Percentiles rank a stretch among this genome's conserved stretches.
These are phyloP conservation scores for Autographa gamma DNA, from an alignment of 2,888 invertebrate species.

Conservation along the genomic window DNA sequence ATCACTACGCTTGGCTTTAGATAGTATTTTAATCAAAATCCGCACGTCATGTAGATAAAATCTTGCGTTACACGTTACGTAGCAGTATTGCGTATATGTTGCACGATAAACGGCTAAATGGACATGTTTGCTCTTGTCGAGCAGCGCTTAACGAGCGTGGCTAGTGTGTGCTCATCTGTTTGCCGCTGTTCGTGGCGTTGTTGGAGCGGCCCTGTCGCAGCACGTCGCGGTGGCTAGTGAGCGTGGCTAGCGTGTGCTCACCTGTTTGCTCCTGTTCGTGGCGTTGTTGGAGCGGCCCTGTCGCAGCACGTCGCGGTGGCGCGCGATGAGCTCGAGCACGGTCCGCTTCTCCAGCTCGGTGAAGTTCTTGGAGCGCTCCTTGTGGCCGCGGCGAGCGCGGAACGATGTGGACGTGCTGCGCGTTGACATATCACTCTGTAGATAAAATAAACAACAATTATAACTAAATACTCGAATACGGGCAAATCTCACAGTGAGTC, in stretches of 20 bases:
- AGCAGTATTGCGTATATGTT: too few relatives aligned
- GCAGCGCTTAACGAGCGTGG: slow-evolving; percentile 39
- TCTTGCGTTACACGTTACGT: too few relatives aligned
- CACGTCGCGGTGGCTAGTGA: slow-evolving; percentile 67
- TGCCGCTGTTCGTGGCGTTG: slow-evolving; percentile 87
- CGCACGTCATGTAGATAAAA: too few relatives aligned
- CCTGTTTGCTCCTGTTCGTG: slow-evolving; percentile 73
- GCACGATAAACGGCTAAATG: too few relatives aligned
- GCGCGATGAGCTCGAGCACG: slow-evolving; percentile 85
- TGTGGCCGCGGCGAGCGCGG: slow-evolving; percentile 86
- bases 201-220: slow-evolving; percentile 87
- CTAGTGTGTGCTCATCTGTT: slow-evolving; percentile 73
- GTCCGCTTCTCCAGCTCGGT: slow-evolving; percentile 87
- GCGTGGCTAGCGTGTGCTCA: too few relatives aligned
- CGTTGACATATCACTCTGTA: slow-evolving; percentile 85
- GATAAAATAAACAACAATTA: slow-evolving; percentile 9
- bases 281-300: slow-evolving; percentile 88
- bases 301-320: slow-evolving; percentile 86
- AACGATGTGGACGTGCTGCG: slow-evolving; percentile 78
- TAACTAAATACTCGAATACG: too few relatives aligned
- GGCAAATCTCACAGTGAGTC: too few relatives aligned
- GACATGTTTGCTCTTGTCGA: too few relatives aligned
- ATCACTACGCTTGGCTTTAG: too few relatives aligned
- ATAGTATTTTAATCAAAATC: too few relatives aligned
- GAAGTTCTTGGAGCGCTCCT: slow-evolving; percentile 88